phyloP scores from a whole-genome alignment of 2,797 vertebrate genomes.

The Catamblyrhynchus diadema region DNA sequence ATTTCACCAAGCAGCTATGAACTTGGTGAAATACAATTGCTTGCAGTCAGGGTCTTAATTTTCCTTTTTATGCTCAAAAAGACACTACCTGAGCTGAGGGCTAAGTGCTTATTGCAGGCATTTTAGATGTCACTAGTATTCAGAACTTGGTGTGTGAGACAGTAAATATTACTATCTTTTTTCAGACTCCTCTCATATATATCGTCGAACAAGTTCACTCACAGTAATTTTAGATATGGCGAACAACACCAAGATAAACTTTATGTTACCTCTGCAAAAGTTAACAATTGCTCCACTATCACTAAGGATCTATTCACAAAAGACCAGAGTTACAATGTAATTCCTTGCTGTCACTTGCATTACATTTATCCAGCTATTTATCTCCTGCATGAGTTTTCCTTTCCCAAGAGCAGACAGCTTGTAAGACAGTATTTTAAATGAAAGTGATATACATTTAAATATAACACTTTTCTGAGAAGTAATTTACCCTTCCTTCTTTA shows the following conservation, averaged over 20 bases:
- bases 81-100: neutral
- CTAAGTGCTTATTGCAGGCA: neutral
- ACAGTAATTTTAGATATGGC: neutral
- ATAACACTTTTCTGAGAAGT: slow-evolving; percentile 21
- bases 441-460: slow-evolving; percentile 22
- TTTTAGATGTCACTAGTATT: neutral
- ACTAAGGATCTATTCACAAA: neutral
- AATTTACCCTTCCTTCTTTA: slow-evolving; percentile 28
- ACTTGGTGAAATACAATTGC: neutral
- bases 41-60: neutral
- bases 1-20: neutral
- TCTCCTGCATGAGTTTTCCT: neutral
- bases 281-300: neutral
- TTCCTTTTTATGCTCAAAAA: neutral
- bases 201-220: neutral
- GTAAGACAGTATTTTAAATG: neutral
- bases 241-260: neutral
- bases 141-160: rapidly evolving
- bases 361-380: neutral
- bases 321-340: neutral
- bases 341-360: neutral
- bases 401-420: neutral
- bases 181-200: neutral
- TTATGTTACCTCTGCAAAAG: neutral
- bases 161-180: neutral